These are phyloP conservation scores for Charadrius vociferus DNA, from an alignment of 2,113 vertebrate genomes.

Conservation along the genomic window DNA sequence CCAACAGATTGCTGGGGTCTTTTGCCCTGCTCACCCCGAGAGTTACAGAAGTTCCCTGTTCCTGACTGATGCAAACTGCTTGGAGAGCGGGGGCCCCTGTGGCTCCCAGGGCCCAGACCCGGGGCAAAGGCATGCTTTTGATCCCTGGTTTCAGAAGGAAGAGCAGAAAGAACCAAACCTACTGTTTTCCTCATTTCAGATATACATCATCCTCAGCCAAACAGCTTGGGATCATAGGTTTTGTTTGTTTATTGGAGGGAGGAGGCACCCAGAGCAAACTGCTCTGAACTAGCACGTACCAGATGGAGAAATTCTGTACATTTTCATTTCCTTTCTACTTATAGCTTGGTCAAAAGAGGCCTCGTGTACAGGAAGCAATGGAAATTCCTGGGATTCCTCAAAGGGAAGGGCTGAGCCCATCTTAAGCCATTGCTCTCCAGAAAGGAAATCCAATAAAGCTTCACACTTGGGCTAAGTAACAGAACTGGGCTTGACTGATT, in stretches of 20 bases:
- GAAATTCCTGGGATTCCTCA: constrained; percentile 72
- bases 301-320: constrained; percentile 44
- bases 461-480: constrained; percentile 6
- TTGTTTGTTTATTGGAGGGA: constrained; percentile 28
- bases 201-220: background rate
- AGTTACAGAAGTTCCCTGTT: background rate
- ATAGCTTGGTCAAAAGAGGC: constrained; percentile 60
- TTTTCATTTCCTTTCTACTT: constrained; percentile 63
- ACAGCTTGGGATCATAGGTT: background rate
- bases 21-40: background rate
- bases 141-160: background rate
- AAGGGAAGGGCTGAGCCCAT: constrained; percentile 52
- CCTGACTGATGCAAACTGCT: background rate
- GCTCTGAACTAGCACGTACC: constrained; percentile 17
- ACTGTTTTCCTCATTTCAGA: background rate
- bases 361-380: constrained; percentile 69
- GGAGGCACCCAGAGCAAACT: background rate
- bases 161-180: background rate
- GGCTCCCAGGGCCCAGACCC: background rate
- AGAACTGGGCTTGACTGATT: background rate
- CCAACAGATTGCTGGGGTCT: background rate
- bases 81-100: background rate
- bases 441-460: constrained; percentile 61
- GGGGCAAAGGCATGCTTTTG: background rate
- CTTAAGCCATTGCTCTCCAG: constrained; percentile 50